A percentile compares a stretch with the other conserved stretches of the same genome.
Evolutionary conservation across 2,113 vertebrate species (phyloP).

Genomic region (Lynx canadensis): DNA sequence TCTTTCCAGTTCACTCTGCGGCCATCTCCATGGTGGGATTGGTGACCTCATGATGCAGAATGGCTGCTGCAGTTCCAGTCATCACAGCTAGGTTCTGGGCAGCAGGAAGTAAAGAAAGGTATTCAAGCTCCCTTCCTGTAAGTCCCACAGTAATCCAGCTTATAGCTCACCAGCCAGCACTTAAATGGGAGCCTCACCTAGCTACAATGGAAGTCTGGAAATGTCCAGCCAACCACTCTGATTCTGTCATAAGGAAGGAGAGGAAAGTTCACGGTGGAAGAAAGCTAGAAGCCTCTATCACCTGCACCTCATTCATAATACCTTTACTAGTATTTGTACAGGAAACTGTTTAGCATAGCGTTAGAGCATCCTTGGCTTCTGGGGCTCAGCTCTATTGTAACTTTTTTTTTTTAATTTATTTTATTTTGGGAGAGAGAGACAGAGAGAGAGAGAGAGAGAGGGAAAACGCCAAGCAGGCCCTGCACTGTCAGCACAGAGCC

Average conservation of each 20-base stretch:
- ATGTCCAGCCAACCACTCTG: rapidly evolving
- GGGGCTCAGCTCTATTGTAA: background rate
- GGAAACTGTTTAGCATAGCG: too few species aligned
- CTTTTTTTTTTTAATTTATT: too few species aligned
- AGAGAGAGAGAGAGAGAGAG: too few species aligned
- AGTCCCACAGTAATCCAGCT: background rate
- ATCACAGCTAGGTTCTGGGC: background rate
- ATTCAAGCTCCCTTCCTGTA: background rate
- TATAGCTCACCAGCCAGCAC: background rate
- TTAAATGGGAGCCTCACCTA: too few species aligned
- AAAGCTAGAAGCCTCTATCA: rapidly evolving
- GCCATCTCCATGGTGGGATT: background rate
- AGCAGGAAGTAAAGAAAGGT: background rate
- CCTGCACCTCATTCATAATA: background rate
- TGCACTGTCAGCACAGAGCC: too few species aligned
- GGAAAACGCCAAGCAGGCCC: too few species aligned
- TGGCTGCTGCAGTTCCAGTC: background rate
- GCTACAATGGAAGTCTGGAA: background rate
- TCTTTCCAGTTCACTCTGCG: background rate
- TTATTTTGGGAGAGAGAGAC: too few species aligned
- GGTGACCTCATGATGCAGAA: background rate
- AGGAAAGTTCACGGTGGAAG: background rate
- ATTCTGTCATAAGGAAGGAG: background rate
- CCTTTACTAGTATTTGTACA: background rate
- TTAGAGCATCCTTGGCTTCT: background rate